Conservation (phyloP, 2,888 invertebrate species). For the Drosophila melanosoma region DNA sequence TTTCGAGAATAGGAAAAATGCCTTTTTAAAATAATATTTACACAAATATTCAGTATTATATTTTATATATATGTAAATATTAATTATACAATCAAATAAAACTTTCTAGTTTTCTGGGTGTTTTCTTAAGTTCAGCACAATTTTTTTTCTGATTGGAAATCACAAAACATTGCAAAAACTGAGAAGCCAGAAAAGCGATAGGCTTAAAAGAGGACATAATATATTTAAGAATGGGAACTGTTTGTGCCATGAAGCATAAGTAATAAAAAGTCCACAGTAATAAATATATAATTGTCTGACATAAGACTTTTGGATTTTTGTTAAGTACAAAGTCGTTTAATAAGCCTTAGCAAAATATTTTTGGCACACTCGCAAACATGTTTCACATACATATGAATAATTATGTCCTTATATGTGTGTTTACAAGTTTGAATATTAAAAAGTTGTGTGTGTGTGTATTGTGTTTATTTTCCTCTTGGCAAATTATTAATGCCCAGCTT, state of each 20-base stretch:
- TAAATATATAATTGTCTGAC: not conserved
- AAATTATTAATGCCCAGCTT: slow-evolving; percentile 49
- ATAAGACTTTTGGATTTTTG: not conserved
- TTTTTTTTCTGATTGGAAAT: not conserved
- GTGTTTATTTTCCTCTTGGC: slow-evolving; percentile 21
- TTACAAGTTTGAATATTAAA: slow-evolving; percentile 4
- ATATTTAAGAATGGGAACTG: not conserved
- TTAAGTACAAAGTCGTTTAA: not conserved
- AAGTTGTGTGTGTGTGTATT: slow-evolving; percentile 17
- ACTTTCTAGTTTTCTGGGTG: too few species aligned
- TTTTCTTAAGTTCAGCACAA: not conserved
- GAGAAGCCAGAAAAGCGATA: not conserved
- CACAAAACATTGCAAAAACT: not conserved
- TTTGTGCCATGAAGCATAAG: not conserved
- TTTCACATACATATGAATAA: not conserved
- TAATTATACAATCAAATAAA: too few species aligned
- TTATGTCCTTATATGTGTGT: slow-evolving; percentile 6
- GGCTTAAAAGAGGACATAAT: not conserved
- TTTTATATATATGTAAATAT: too few species aligned
- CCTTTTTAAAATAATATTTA: too few species aligned
- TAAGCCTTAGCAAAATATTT: not conserved
- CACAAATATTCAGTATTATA: too few species aligned
- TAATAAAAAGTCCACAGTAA: not conserved
- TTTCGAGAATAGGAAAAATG: too few species aligned
- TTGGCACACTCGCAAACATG: not conserved